Evolutionary conservation across 1,140 invertebrate genomes (phyloP).

Genomic region (Achroia grisella): DNA sequence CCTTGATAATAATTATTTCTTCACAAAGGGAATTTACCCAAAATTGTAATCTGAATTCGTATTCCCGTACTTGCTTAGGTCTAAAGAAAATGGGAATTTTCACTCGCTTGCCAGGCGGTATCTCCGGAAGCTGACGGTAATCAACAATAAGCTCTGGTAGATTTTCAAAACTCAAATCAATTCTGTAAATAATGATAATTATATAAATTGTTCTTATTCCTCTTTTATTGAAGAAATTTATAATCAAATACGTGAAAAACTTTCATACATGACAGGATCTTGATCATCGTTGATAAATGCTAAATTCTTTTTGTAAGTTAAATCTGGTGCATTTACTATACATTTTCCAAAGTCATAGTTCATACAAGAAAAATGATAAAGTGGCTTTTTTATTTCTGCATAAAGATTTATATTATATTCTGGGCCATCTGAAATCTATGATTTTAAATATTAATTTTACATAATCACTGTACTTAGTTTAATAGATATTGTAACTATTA

Average conservation of each 20-base stretch:
- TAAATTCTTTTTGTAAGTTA: conserved; percentile 54
- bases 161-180: conserved; percentile 50
- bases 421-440: conserved; percentile 54
- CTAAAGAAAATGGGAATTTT: conserved; percentile 55
- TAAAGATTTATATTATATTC: conserved; percentile 49
- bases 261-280: conserved; percentile 33
- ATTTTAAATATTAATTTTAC: too few relatives aligned
- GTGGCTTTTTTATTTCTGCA: conserved; percentile 53
- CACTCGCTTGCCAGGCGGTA: conserved; percentile 28
- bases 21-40: conserved; percentile 62
- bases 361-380: conserved; percentile 51
- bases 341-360: conserved; percentile 54
- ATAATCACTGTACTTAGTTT: too few relatives aligned
- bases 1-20: conserved; percentile 54
- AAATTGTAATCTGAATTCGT: conserved; percentile 57
- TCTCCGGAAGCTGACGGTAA: conserved; percentile 21
- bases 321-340: conserved; percentile 54
- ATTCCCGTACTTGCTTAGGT: conserved; percentile 51
- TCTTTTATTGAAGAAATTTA: neutral
- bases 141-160: conserved; percentile 47
- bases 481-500: too few relatives aligned
- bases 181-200: conserved; percentile 21
- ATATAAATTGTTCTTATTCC: too few relatives aligned
- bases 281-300: conserved; percentile 48
- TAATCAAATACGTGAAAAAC: neutral